A percentile compares a stretch with the other conserved stretches of the same genome.
phyloP scores from a whole-genome alignment of 1,140 invertebrate species.

The Drosophila ficusphila region DNA sequence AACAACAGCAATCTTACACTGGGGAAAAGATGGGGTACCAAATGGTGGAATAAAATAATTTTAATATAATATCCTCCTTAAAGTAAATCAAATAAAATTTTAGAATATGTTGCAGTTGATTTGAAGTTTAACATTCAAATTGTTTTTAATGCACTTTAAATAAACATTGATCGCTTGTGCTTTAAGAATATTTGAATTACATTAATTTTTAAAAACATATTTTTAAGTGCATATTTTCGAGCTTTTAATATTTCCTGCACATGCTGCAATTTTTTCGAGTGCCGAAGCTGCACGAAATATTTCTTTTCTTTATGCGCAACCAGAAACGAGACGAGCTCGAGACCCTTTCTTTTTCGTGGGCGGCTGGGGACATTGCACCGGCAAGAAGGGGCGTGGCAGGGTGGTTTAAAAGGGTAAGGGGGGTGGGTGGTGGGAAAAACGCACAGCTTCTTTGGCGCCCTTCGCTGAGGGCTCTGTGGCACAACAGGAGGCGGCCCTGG shows the following conservation, averaged over 20 bases:
- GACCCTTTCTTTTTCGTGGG: conserved; percentile 61
- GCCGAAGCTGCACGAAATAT: conserved; percentile 72
- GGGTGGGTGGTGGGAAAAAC: conserved; percentile 30
- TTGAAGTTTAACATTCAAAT: too few relatives aligned
- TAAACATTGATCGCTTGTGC: too few relatives aligned
- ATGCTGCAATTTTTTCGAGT: conserved; percentile 13
- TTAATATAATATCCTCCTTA: too few relatives aligned
- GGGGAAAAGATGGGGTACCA: not conserved
- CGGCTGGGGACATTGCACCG: conserved; percentile 72
- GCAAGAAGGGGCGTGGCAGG: conserved; percentile 21
- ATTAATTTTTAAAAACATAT: too few relatives aligned
- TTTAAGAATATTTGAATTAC: too few relatives aligned
- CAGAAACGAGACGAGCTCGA: conserved; percentile 58
- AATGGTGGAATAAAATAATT: too few relatives aligned
- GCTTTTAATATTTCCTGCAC: not conserved
- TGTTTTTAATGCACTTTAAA: too few relatives aligned
- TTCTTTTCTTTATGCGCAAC: conserved; percentile 77
- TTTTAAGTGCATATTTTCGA: not conserved
- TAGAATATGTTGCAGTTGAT: too few relatives aligned
- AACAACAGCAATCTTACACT: conserved; percentile 40
- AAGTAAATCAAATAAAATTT: too few relatives aligned
- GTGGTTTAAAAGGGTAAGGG: not conserved
- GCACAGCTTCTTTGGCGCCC: conserved; percentile 73
- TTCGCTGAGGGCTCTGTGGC: conserved; percentile 60
- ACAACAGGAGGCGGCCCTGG: conserved; percentile 49